phyloP scores from a whole-genome alignment of 2,888 invertebrate species.

The Drosophila anomalata region DNA sequence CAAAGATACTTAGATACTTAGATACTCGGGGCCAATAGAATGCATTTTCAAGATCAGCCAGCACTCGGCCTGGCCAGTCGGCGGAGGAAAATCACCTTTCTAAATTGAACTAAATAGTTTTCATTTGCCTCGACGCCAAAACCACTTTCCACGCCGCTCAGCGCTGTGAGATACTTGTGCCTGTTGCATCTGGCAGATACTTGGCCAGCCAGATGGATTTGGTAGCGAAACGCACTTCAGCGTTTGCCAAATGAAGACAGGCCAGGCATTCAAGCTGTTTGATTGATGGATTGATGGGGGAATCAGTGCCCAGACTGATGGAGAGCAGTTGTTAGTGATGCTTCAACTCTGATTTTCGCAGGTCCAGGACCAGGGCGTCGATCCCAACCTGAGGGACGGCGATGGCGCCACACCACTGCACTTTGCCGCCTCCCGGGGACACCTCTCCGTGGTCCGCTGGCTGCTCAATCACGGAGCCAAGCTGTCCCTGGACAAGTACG shows the following conservation, averaged over 20 bases:
- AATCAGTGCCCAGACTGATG: background rate
- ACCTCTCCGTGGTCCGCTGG: constrained; percentile 92
- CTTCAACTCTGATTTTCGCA: constrained; percentile 71
- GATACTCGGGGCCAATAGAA: constrained; percentile 11
- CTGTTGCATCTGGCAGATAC: background rate
- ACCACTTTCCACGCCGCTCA: constrained; percentile 43
- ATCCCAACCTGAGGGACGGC: constrained; percentile 93
- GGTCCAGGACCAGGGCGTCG: constrained; percentile 93
- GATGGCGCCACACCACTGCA: constrained; percentile 95
- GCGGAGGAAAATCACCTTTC: constrained; percentile 76
- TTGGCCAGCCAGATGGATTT: constrained; percentile 1
- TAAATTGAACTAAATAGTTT: constrained; percentile 80
- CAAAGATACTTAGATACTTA: constrained; percentile 17
- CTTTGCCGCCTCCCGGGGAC: constrained; percentile 94
- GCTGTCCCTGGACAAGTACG: constrained; percentile 92
- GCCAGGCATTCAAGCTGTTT: background rate
- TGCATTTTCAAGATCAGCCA: constrained; percentile 45
- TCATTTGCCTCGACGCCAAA: constrained; percentile 53
- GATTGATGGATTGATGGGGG: constrained; percentile 8
- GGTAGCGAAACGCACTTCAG: constrained; percentile 10
- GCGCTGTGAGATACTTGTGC: constrained; percentile 9
- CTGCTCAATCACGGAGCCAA: constrained; percentile 92
- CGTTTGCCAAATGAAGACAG: constrained; percentile 4
- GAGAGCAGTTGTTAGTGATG: background rate
- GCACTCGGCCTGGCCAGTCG: constrained; percentile 47